Base-by-base conservation (phyloP, 2,797 vertebrate species). In the Decapterus maruadsi region DNA sequence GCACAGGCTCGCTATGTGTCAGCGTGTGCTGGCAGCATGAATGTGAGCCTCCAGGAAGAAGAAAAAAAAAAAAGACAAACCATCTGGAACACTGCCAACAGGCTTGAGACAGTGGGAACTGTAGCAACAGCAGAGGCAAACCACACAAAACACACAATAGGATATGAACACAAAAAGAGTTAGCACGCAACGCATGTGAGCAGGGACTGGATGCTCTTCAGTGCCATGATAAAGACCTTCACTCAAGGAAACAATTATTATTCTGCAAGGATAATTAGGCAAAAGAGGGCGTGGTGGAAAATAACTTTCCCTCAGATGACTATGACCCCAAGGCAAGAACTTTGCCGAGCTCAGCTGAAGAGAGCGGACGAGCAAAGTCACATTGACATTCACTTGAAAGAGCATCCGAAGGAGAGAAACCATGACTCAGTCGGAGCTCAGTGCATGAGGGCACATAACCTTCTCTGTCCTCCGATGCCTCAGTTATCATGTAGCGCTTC, bases 331-430 rank as follows among this genome's bases (percentile, higher is more conserved):
- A 69, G 82, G 73, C 31, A 4, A 68, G 36, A 84, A 82, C 75
- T 83, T 63, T 84, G 85, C 83, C 13, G 13, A 85, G 83, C 86
- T 91, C 84, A 88, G 87, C 86, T 71, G 40, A 80, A 86, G 48
- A 20, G 50, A 60, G 13, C 57, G 16, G 22, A 59, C 42, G 1
- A 50, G 59, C 77, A 87, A 90, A 87, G 89, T 90, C 87, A 85
- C 76, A 54, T 13, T 79, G 87, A 88, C 86, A 72, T 90, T 83
- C 67, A 79, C 60, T 78, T 58, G 65, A 84, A 81, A 85, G 75
- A 84, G 75, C 71, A 78, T 90, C 80, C 80, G 82, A 83, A 65
- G 53, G 38, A 77, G 61, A 81, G 61, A 81, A 58, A 53, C 68
- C 38, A 19, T 78, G 82, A 91, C 81, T 89, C 84, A 90, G 80